A percentile compares a stretch with the other conserved stretches of the same genome.
phyloP scores from a whole-genome alignment of 2,888 invertebrate genomes.

The Microctonus aethiopoides region DNA sequence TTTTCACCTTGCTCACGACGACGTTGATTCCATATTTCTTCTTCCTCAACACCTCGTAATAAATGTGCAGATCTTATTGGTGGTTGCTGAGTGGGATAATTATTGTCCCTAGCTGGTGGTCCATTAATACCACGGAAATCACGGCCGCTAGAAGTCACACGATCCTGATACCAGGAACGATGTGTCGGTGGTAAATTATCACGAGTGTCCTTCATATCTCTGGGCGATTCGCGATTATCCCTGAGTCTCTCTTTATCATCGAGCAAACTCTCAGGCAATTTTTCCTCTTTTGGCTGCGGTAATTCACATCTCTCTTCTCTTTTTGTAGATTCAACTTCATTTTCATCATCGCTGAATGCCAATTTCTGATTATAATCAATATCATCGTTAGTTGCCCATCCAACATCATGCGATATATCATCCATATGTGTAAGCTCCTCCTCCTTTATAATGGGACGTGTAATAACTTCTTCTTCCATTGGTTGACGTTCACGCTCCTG shows the following conservation, averaged over 20 bases:
- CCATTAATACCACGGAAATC: slow-evolving; percentile 60
- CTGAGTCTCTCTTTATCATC: slow-evolving; percentile 57
- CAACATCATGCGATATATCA: slow-evolving; percentile 87
- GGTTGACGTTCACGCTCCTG: slow-evolving; percentile 59
- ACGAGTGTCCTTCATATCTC: slow-evolving; percentile 40
- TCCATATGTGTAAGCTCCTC: slow-evolving; percentile 93
- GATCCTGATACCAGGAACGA: slow-evolving; percentile 42
- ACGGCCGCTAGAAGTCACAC: slow-evolving; percentile 37
- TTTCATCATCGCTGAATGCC: slow-evolving; percentile 93
- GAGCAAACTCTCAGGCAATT: slow-evolving; percentile 42
- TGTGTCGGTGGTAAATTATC: slow-evolving; percentile 36
- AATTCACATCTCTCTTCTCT: slow-evolving; percentile 54
- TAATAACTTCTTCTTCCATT: slow-evolving; percentile 74
- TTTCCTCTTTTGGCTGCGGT: slow-evolving; percentile 52
- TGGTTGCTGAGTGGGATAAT: slow-evolving; percentile 47
- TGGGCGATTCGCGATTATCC: slow-evolving; percentile 47
- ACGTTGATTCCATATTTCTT: slow-evolving; percentile 78
- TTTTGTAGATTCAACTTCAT: slow-evolving; percentile 59
- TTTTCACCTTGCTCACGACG: slow-evolving; percentile 77
- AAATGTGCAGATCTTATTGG: slow-evolving; percentile 66
- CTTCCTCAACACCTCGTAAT: slow-evolving; percentile 69
- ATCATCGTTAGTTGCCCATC: slow-evolving; percentile 93
- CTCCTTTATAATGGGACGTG: slow-evolving; percentile 90
- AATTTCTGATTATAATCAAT: slow-evolving; percentile 95
- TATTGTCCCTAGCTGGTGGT: slow-evolving; percentile 48